Evolutionary conservation across 2,888 invertebrate genomes (phyloP).

Genomic region (Frankliniella intonsa): DNA sequence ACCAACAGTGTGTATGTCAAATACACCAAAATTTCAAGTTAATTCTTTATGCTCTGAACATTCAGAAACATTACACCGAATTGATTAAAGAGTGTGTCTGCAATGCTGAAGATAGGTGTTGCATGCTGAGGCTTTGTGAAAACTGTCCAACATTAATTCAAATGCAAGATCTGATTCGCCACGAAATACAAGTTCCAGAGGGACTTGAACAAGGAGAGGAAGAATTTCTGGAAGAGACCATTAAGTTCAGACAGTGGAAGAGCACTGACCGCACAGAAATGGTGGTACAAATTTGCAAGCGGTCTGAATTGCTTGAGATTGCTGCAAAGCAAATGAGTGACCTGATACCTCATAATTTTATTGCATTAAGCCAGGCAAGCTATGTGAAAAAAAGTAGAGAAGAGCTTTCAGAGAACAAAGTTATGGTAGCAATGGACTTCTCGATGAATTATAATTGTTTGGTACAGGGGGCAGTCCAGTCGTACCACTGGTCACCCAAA

Average conservation of each 20-base stretch:
- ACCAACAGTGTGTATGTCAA: not conserved
- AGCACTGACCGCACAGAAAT: not conserved
- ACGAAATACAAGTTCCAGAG: not conserved
- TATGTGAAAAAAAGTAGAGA: not conserved
- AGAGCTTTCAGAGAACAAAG: not conserved
- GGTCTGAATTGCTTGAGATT: not conserved
- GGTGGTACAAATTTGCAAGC: not conserved
- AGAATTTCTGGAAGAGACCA: not conserved
- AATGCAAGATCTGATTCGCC: not conserved
- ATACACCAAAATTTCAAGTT: not conserved
- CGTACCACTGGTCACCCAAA: not conserved
- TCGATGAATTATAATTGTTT: not conserved
- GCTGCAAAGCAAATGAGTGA: conserved; percentile 1
- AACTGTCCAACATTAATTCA: not conserved
- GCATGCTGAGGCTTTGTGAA: not conserved
- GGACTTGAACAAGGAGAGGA: not conserved
- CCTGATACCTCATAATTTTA: not conserved
- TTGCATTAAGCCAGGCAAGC: not conserved
- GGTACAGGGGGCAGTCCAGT: conserved; percentile 8
- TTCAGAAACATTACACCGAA: not conserved
- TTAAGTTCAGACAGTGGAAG: conserved; percentile 5
- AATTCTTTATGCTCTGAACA: not conserved
- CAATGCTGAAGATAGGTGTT: not conserved
- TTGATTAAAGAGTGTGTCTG: not conserved
- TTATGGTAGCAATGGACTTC: not conserved